A percentile compares a stretch with the other conserved stretches of the same genome.
Evolutionary conservation across 2,797 vertebrate genomes (phyloP).

Genomic region (Allobates femoralis): DNA sequence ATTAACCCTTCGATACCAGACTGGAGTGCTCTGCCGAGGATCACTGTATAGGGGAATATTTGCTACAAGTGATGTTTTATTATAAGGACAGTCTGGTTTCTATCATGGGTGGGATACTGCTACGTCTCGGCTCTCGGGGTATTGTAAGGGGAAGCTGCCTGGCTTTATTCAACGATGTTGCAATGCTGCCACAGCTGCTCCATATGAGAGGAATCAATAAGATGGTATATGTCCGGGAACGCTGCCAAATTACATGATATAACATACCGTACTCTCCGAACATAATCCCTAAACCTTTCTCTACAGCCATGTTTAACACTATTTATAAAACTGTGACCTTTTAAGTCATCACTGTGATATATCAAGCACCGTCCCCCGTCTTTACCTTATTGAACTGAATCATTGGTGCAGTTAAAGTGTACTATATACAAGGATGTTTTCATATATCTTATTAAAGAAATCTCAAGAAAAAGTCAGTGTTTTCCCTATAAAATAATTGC

Average conservation of each 20-base stretch:
- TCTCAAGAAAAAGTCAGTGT: no score
- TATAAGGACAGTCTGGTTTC: conserved; percentile 13
- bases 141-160: background rate
- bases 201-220: conserved; percentile 41
- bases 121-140: background rate
- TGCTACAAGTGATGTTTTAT: background rate
- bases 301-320: conserved; percentile 49
- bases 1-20: conserved; percentile 19
- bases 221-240: conserved; percentile 58
- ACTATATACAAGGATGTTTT: background rate
- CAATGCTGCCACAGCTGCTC: conserved; percentile 34
- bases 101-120: background rate
- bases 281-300: conserved; percentile 50
- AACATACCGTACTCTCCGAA: conserved; percentile 52
- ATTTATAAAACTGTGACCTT: conserved; percentile 60
- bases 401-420: background rate
- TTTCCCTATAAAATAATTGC: no score
- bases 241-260: conserved; percentile 38
- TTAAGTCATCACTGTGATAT: conserved; percentile 50
- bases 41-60: background rate
- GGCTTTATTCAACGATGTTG: conserved; percentile 2
- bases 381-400: conserved; percentile 35
- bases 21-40: background rate
- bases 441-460: no score
- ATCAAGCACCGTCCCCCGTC: conserved; percentile 18